phyloP scores from a whole-genome alignment of 53 echinoderm and acorn worm genomes.

The Apostichopus leukothele region DNA sequence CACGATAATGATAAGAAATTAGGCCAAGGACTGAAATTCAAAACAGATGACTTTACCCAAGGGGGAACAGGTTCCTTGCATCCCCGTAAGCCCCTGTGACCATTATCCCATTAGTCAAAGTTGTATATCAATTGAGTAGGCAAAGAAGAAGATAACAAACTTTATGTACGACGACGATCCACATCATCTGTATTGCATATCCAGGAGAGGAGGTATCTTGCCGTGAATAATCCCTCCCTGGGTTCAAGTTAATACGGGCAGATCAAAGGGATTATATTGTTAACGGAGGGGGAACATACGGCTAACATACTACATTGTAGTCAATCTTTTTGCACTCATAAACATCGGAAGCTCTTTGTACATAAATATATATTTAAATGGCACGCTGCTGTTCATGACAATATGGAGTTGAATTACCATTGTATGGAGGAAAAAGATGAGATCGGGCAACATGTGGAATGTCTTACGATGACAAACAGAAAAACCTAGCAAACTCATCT shows the following conservation, averaged over 20 bases:
- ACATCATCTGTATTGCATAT: conserved; percentile 11
- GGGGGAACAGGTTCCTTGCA: background rate
- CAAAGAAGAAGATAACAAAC: background rate
- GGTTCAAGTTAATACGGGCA: background rate
- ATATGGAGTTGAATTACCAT: too few species aligned
- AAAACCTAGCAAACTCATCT: too few species aligned
- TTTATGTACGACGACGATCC: too few species aligned
- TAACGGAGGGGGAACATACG: background rate
- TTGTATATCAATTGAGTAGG: background rate
- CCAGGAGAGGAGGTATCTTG: background rate
- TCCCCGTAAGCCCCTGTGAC: background rate
- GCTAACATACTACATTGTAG: background rate
- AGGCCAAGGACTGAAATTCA: conserved; percentile 37
- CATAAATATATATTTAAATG: too few species aligned
- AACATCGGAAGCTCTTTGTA: too few species aligned
- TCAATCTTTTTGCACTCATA: too few species aligned
- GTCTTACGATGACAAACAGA: too few species aligned
- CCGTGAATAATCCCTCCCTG: background rate
- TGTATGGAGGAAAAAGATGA: too few species aligned
- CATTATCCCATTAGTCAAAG: conserved; percentile 1
- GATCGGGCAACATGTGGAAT: too few species aligned
- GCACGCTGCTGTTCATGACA: too few species aligned
- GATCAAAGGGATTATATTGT: background rate
- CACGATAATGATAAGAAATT: conserved; percentile 17
- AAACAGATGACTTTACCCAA: conserved; percentile 17